Base-by-base conservation (phyloP, 2,888 invertebrate species). In the Plebejus argus region DNA sequence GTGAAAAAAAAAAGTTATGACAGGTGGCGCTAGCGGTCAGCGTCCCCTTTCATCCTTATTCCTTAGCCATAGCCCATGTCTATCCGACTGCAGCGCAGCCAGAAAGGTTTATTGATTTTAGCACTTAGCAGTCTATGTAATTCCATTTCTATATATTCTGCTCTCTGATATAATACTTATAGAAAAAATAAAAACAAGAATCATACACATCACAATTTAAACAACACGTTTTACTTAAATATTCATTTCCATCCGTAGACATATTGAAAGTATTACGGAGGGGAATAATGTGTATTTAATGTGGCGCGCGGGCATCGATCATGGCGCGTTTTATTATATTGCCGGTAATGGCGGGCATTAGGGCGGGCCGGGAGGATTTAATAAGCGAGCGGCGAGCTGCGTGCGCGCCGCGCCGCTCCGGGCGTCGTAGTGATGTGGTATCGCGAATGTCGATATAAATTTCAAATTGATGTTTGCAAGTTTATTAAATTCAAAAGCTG, bases 351-450 rank as follows among this genome's bases (percentile, higher is more conserved):
- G 89, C 85, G 82, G 89, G 89, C 88, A 93, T 93, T 93, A 93
- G 89, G 93, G 93, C 89, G 93, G 92, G 89, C 85, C 90, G 87
- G 88, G 85, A 88, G 90, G 90, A 90, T 91, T 92, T 93, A 93
- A 93, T 93, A 92, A 92, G 88, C 88, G 89, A 88, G 89, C 93
- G 91, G 89, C 86, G 86, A 81, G 82, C 82, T 85, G 89, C 88
- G 88, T 88, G 86, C 86, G 89, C 88, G 53, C 53, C 18, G 53
- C 18, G 87, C 87, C 85, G 89, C 91, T 85, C 81, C 86, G 82
- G 90, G 91, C 89, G 83, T 80, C 80, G 20, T 85, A 87, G 86
- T 71, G 87, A 77, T 82, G 86, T 7, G 78, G 1, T 15, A 6
- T 7, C 12, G 18, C 5, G 18, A 61, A 61, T 58, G 58, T 58